phyloP scores from a whole-genome alignment of 2,113 vertebrate genomes.

The Taxidea taxus region DNA sequence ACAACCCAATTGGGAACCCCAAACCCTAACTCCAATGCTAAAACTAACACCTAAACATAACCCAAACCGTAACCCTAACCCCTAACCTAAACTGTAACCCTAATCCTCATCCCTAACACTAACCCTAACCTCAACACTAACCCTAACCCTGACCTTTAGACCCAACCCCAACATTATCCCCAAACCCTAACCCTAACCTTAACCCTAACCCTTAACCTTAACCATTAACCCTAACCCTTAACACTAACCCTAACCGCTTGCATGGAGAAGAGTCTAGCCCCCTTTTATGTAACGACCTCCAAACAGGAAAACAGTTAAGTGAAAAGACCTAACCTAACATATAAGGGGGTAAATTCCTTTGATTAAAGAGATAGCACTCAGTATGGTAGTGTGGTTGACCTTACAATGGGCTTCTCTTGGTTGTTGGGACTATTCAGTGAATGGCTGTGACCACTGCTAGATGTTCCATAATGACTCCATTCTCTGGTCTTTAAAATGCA shows the following conservation, averaged over 20 bases:
- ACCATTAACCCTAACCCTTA: too few species aligned
- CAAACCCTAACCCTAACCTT: not conserved
- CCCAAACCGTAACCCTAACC: too few species aligned
- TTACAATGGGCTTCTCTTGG: not conserved
- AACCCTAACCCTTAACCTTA: not conserved
- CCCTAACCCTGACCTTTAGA: not conserved
- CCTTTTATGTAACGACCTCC: not conserved
- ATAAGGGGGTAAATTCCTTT: not conserved
- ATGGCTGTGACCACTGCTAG: not conserved
- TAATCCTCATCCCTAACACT: too few species aligned
- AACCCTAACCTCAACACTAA: not conserved
- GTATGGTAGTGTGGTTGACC: fast-evolving
- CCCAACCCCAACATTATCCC: not conserved
- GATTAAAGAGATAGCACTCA: not conserved
- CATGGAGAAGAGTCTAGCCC: not conserved
- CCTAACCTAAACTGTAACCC: too few species aligned
- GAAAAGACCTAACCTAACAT: too few species aligned
- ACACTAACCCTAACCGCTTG: not conserved
- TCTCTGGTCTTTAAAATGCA: not conserved
- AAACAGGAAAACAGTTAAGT: not conserved
- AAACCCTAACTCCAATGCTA: too few species aligned
- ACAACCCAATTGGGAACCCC: too few species aligned
- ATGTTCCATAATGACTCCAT: not conserved
- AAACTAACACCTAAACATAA: too few species aligned
- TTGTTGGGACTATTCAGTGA: not conserved